phyloP scores from a whole-genome alignment of 2,888 invertebrate genomes.

The Conchocele bisecta region DNA sequence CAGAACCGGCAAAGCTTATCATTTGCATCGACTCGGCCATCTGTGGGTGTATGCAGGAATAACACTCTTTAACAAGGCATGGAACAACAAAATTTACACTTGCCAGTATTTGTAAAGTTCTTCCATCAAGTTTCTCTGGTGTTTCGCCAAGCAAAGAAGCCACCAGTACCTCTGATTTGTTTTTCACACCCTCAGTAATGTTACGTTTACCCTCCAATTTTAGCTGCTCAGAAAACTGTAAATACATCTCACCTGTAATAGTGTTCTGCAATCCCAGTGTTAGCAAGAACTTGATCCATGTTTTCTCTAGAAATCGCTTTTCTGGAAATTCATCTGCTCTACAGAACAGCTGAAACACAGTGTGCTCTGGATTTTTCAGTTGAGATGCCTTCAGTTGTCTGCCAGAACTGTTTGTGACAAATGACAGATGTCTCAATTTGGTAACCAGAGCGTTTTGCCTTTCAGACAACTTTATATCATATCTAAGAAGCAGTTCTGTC shows the following conservation, averaged over 20 bases:
- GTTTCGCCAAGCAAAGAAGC: not conserved
- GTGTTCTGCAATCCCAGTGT: slow-evolving; percentile 24
- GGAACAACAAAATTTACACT: slow-evolving; percentile 47
- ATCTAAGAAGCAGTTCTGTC: not conserved
- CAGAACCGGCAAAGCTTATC: slow-evolving; percentile 41
- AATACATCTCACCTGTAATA: slow-evolving; percentile 15
- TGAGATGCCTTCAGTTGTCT: slow-evolving; percentile 9
- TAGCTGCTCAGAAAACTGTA: slow-evolving; percentile 38
- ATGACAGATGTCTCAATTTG: not conserved
- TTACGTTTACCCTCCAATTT: not conserved
- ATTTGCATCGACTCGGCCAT: slow-evolving; percentile 2
- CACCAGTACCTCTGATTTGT: slow-evolving; percentile 18
- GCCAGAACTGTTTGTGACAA: not conserved
- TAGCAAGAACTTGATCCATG: slow-evolving; percentile 36
- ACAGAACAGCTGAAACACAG: slow-evolving; percentile 15
- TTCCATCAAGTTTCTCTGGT: too few species aligned
- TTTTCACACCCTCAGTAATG: not conserved
- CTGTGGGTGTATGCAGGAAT: slow-evolving; percentile 12
- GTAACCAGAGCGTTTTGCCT: not conserved
- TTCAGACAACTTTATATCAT: not conserved
- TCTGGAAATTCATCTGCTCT: slow-evolving; percentile 23
- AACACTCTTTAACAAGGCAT: not conserved
- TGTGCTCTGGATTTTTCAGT: slow-evolving; percentile 1
- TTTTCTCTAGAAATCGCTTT: not conserved
- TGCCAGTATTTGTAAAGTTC: too few species aligned